Percentiles rank a stretch among this genome's conserved stretches.
Conservation (phyloP, 2,797 vertebrate species). For the Cyprinodon diabolis region DNA sequence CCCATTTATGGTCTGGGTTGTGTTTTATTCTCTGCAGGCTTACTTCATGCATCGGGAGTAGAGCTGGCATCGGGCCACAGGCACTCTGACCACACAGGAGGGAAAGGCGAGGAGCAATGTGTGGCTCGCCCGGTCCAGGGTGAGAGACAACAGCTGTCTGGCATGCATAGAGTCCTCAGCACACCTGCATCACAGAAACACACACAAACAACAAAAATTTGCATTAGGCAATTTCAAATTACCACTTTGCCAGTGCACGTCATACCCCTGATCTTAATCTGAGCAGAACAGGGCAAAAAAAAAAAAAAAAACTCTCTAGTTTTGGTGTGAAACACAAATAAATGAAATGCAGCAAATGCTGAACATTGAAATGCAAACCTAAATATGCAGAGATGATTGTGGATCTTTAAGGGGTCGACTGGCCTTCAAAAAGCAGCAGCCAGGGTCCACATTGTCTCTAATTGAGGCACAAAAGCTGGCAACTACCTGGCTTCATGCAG, state of each 20-base stretch:
- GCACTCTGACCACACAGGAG: slow-evolving; percentile 90
- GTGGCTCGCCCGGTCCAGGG: slow-evolving; percentile 87
- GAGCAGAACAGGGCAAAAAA: slow-evolving; percentile 15
- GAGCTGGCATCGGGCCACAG: slow-evolving; percentile 92
- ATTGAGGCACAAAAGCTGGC: slow-evolving; percentile 55
- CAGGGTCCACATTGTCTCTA: slow-evolving; percentile 52
- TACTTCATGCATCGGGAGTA: slow-evolving; percentile 96
- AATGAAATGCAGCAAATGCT: slow-evolving; percentile 26
- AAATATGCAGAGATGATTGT: slow-evolving; percentile 38
- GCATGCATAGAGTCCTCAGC: slow-evolving; percentile 79
- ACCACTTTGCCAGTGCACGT: slow-evolving; percentile 23
- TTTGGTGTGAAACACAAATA: slow-evolving; percentile 31
- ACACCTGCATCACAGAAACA: slow-evolving; percentile 80
- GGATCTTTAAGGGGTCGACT: slow-evolving; percentile 32
- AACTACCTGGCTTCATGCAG: slow-evolving; percentile 35
- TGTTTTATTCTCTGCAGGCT: slow-evolving; percentile 60
- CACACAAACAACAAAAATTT: slow-evolving; percentile 15
- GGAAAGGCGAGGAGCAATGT: slow-evolving; percentile 90
- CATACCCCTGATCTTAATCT: slow-evolving; percentile 47
- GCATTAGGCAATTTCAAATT: slow-evolving; percentile 54
- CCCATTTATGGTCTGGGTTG: slow-evolving; percentile 13
- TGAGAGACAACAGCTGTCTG: slow-evolving; percentile 87
- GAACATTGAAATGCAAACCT: slow-evolving; percentile 35
- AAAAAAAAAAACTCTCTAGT: slow-evolving; percentile 10
- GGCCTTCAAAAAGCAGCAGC: slow-evolving; percentile 40